These are phyloP conservation scores for Lydus trimaculatus DNA, from an alignment of 2,888 invertebrate species.

Conservation along the genomic window DNA sequence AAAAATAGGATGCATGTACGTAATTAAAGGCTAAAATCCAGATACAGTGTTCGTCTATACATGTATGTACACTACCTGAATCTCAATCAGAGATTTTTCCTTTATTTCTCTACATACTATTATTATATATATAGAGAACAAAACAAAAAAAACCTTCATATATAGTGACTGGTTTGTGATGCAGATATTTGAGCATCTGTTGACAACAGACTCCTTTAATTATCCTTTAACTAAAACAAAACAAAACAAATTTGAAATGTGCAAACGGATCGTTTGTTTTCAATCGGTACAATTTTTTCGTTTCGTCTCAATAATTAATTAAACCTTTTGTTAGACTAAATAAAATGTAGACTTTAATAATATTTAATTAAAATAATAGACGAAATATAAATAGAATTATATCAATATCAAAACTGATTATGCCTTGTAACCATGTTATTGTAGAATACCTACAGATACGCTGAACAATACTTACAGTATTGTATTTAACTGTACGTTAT, in stretches of 20 bases:
- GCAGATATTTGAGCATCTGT: slow-evolving; percentile 9
- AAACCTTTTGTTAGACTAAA: slow-evolving; percentile 4
- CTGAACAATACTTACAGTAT: no score
- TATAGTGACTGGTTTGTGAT: not conserved
- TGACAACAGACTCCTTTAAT: slow-evolving; percentile 6
- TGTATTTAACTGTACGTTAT: no score
- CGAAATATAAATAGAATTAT: not conserved
- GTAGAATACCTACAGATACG: not conserved
- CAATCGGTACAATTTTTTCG: not conserved
- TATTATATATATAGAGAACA: not conserved
- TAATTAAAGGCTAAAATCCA: slow-evolving; percentile 31
- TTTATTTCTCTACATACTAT: not conserved
- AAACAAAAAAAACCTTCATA: not conserved
- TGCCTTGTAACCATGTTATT: not conserved
- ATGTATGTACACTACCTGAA: not conserved
- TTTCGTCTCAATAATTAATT: slow-evolving; percentile 2
- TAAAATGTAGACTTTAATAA: not conserved
- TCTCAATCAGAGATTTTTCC: not conserved
- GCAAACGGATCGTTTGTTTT: slow-evolving; percentile 6
- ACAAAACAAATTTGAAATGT: slow-evolving; percentile 7
- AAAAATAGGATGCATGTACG: slow-evolving; percentile 30
- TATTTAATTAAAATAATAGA: not conserved
- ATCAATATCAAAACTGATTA: not conserved
- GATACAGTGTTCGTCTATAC: not conserved
- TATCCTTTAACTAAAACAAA: slow-evolving; percentile 7